Percentiles rank a stretch among this genome's conserved stretches.
Conservation (phyloP, 2,113 vertebrate species). For the Apaloderma vittatum region DNA sequence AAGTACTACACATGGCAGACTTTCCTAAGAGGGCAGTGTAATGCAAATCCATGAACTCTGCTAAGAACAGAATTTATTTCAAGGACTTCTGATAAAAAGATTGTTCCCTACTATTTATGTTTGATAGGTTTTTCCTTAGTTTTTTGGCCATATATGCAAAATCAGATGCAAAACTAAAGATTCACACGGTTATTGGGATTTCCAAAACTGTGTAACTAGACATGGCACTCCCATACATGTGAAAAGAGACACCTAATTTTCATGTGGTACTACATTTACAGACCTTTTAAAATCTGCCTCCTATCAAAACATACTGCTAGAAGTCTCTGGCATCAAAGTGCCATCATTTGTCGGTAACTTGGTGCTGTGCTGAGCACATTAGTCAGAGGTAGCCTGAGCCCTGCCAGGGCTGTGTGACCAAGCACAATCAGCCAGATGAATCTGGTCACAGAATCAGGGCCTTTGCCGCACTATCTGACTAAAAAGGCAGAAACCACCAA, state of each 20-base stretch:
- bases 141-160: neutral
- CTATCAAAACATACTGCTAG: neutral
- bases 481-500: neutral
- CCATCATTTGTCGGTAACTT: neutral
- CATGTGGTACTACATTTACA: neutral
- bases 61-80: neutral
- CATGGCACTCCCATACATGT: neutral
- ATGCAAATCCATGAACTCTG: neutral
- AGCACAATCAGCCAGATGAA: neutral
- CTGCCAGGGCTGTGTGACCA: neutral
- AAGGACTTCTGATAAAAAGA: neutral
- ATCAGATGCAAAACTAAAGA: neutral
- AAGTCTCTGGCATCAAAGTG: neutral
- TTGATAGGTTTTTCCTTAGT: neutral
- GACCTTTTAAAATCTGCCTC: neutral
- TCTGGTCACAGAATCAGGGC: rapidly evolving
- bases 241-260: neutral
- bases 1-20: neutral
- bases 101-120: rapidly evolving
- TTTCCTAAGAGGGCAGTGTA: neutral
- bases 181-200: neutral
- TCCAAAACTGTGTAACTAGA: neutral
- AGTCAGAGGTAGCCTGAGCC: neutral
- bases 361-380: neutral
- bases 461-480: neutral